A percentile compares a stretch with the other conserved stretches of the same genome.
Conservation (phyloP, 2,888 invertebrate species). For the Drosophila picticornis region DNA sequence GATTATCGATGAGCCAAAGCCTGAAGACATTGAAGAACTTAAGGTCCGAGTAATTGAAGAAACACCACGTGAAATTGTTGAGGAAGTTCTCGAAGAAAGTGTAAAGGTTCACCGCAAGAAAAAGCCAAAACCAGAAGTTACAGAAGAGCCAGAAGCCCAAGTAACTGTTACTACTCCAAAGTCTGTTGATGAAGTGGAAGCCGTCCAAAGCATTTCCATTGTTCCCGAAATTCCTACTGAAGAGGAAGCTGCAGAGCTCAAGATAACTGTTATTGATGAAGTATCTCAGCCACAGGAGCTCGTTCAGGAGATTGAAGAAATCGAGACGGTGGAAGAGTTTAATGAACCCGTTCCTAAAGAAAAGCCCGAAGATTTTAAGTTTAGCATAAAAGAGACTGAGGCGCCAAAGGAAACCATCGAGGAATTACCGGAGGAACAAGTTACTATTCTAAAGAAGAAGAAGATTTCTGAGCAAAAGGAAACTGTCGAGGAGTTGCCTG, state of each 20-base stretch:
- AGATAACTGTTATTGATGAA: conserved; percentile 77
- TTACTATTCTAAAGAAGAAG: conserved; percentile 60
- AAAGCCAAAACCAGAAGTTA: conserved; percentile 70
- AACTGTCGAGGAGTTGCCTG: conserved; percentile 48
- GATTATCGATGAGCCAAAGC: conserved; percentile 49
- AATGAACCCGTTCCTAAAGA: conserved; percentile 66
- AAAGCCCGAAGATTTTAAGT: conserved; percentile 52
- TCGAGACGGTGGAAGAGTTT: conserved; percentile 51
- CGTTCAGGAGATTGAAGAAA: conserved; percentile 71
- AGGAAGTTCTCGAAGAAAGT: conserved; percentile 68
- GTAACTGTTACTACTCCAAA: conserved; percentile 58
- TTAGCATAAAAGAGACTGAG: conserved; percentile 60
- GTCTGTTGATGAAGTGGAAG: conserved; percentile 74
- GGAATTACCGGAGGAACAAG: conserved; percentile 58
- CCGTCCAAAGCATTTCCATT: conserved; percentile 73
- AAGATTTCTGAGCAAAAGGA: conserved; percentile 47
- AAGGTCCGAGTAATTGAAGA: conserved; percentile 80
- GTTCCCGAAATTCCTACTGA: conserved; percentile 78
- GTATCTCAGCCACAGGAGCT: conserved; percentile 58
- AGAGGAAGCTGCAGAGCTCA: conserved; percentile 77
- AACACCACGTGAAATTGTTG: conserved; percentile 66
- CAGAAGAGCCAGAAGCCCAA: conserved; percentile 69
- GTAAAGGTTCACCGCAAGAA: conserved; percentile 75
- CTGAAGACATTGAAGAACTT: conserved; percentile 61
- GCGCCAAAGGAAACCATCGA: conserved; percentile 40